Evolutionary conservation across 2,113 vertebrate genomes (phyloP).

Genomic region (Gasterosteus aculeatus): DNA sequence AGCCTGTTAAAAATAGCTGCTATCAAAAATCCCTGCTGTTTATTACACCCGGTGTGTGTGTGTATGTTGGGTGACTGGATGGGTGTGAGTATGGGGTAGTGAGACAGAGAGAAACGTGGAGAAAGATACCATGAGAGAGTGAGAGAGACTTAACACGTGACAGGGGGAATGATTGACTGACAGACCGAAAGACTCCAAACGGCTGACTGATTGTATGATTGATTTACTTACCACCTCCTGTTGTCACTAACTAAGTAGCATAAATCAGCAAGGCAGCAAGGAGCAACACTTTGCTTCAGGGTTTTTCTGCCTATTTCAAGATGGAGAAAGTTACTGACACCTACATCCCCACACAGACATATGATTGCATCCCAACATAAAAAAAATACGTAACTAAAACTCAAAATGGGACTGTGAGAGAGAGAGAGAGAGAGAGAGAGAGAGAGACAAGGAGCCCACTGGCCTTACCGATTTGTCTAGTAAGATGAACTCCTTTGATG

Average conservation of each 20-base stretch:
- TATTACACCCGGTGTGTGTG: constrained; percentile 41
- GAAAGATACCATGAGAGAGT: constrained; percentile 5
- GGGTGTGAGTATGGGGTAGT: constrained; percentile 1
- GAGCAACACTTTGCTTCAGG: constrained; percentile 41
- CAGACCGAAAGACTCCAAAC: constrained; percentile 58
- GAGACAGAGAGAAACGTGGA: constrained; percentile 28
- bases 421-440: neutral
- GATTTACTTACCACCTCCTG: constrained; percentile 69
- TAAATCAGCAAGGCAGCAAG: constrained; percentile 57
- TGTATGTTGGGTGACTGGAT: constrained; percentile 9
- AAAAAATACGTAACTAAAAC: constrained; percentile 50
- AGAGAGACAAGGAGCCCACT: constrained; percentile 25
- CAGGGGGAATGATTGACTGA: constrained; percentile 64
- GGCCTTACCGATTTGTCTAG: constrained; percentile 36
- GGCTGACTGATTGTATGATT: constrained; percentile 70
- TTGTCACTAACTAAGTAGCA: constrained; percentile 63
- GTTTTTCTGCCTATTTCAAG: constrained; percentile 44
- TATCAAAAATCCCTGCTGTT: constrained; percentile 70
- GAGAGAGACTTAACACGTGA: constrained; percentile 33
- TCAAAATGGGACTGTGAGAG: constrained; percentile 21
- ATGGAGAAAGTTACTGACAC: constrained; percentile 53
- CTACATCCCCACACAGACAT: constrained; percentile 18
- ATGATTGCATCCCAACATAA: constrained; percentile 55
- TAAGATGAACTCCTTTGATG: constrained; percentile 64
- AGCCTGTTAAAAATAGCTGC: constrained; percentile 76